These are phyloP conservation scores for Ameiurus melas DNA, from an alignment of 2,113 vertebrate species.

Conservation along the genomic window DNA sequence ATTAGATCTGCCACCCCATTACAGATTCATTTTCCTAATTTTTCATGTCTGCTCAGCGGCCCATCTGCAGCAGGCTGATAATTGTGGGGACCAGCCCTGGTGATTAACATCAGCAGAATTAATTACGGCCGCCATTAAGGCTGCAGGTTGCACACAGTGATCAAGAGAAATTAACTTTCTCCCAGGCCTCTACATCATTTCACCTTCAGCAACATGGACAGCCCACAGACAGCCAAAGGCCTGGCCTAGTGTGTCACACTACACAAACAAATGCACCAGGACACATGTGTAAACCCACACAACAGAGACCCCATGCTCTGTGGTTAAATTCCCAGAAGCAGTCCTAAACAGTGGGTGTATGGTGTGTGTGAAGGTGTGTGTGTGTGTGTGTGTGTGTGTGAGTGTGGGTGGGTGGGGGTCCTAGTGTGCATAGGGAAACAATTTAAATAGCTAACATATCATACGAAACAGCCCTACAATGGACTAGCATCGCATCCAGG, in stretches of 20 bases:
- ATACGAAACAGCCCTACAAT: neutral
- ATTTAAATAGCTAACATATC: neutral
- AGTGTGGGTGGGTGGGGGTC: neutral
- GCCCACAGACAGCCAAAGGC: conserved; percentile 83
- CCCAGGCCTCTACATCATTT: conserved; percentile 99
- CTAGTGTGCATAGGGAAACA: neutral
- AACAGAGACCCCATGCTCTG: conserved; percentile 40
- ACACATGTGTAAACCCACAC: conserved; percentile 39
- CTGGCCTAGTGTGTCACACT: conserved; percentile 67
- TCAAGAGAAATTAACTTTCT: conserved; percentile 99
- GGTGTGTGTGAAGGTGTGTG: neutral
- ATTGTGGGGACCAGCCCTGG: conserved; percentile 99
- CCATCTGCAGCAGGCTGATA: conserved; percentile 99
- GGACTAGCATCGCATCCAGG: neutral
- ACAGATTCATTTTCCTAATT: conserved; percentile 99
- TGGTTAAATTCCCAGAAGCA: conserved; percentile 15
- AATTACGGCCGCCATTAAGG: conserved; percentile 99
- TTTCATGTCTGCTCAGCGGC: conserved; percentile 99
- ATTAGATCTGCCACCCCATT: conserved; percentile 99
- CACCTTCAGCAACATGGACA: conserved; percentile 97
- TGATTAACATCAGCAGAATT: conserved; percentile 99
- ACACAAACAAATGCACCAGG: conserved; percentile 53
- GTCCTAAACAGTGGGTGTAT: neutral
- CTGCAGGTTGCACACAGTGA: conserved; percentile 99
- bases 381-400: neutral